A percentile compares a stretch with the other conserved stretches of the same genome.
Conservation (phyloP, 2,797 vertebrate genomes). For the Gallirallus australis region DNA sequence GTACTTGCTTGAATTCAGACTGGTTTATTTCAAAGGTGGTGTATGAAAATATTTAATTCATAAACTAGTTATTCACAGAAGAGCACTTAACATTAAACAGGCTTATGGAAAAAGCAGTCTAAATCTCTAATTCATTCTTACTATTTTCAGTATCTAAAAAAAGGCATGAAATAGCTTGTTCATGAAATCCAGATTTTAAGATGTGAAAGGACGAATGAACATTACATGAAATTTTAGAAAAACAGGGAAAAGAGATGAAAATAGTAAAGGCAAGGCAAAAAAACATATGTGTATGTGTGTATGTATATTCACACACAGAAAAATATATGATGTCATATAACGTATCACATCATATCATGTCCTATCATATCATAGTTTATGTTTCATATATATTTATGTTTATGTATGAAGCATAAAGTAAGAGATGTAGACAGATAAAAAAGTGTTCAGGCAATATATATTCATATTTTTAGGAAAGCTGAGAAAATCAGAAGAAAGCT, state of each 20-base stretch:
- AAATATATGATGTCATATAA: background rate
- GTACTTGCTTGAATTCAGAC: background rate
- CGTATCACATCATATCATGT: background rate
- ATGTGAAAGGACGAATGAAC: background rate
- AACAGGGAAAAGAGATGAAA: background rate
- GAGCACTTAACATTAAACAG: background rate
- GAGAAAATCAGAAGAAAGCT: background rate
- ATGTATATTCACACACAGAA: rapidly evolving
- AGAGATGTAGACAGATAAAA: background rate
- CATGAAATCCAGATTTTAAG: background rate
- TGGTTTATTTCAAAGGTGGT: background rate
- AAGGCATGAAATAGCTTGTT: background rate
- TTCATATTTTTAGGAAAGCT: background rate
- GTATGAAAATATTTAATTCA: background rate
- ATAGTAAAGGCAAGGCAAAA: background rate
- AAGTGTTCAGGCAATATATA: background rate
- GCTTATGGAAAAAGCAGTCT: background rate
- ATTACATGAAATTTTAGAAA: background rate
- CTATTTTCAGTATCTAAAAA: background rate
- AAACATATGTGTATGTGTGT: rapidly evolving
- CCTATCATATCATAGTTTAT: background rate
- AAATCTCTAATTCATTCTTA: background rate
- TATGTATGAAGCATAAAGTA: background rate
- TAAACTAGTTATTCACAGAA: background rate
- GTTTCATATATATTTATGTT: background rate